Evolutionary conservation across 2,888 invertebrate genomes (phyloP).

Genomic region (Leistus spinibarbis): DNA sequence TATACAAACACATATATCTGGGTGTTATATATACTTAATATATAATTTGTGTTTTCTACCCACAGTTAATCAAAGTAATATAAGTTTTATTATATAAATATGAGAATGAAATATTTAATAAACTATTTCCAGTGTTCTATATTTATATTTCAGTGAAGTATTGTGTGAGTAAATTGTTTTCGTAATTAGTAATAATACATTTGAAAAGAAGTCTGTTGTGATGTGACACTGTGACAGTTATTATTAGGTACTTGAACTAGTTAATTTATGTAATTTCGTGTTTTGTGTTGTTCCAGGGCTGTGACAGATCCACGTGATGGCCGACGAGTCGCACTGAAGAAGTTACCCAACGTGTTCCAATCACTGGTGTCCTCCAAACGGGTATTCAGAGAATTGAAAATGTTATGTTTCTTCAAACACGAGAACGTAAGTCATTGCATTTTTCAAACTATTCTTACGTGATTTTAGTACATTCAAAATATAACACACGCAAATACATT

Average conservation of each 20-base stretch:
- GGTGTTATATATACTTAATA: too few relatives aligned
- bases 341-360: constrained; percentile 99
- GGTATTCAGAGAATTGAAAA: constrained; percentile 97
- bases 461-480: background rate
- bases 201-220: background rate
- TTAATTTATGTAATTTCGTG: constrained; percentile 12
- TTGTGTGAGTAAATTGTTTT: background rate
- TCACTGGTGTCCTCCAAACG: constrained; percentile 98
- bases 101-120: background rate
- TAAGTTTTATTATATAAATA: too few relatives aligned
- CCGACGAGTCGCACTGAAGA: constrained; percentile 97
- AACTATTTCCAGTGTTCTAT: background rate
- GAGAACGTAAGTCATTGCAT: constrained; percentile 86
- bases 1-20: too few relatives aligned
- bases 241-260: background rate
- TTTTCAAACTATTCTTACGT: background rate
- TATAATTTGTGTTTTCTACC: too few relatives aligned
- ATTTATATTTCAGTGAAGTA: background rate
- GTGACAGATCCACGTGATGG: constrained; percentile 99
- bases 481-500: background rate
- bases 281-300: constrained; percentile 77
- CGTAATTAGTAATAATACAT: background rate
- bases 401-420: constrained; percentile 99
- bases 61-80: too few relatives aligned
- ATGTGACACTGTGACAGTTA: background rate